Conservation (phyloP, 2,888 invertebrate species). For the Acanthoscelides obtectus region DNA sequence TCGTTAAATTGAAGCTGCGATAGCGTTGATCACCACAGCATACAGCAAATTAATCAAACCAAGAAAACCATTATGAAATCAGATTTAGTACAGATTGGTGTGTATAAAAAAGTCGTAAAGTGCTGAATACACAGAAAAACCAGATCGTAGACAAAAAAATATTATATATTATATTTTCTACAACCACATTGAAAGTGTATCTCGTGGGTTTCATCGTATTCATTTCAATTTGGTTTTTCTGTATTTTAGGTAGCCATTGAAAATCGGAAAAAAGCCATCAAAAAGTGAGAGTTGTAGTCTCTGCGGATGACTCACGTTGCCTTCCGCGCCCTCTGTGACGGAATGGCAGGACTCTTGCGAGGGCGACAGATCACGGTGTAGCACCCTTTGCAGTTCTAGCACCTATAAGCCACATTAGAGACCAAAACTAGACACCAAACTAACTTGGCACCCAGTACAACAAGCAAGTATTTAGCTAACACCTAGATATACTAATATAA, state of each 20-base stretch:
- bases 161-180: background rate
- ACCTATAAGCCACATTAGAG: conserved; percentile 43
- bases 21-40: background rate
- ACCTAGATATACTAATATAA: background rate
- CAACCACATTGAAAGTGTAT: background rate
- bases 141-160: background rate
- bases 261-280: conserved; percentile 25
- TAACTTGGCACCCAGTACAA: conserved; percentile 19
- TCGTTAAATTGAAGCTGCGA: background rate
- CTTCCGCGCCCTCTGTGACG: conserved; percentile 28
- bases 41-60: background rate
- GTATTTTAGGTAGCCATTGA: conserved; percentile 3
- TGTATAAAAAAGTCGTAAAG: background rate
- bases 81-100: background rate
- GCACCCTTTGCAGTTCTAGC: conserved; percentile 45
- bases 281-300: conserved; percentile 31
- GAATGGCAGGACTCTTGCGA: conserved; percentile 34
- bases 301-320: conserved; percentile 37
- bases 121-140: background rate
- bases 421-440: conserved; percentile 22
- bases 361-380: conserved; percentile 41
- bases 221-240: background rate
- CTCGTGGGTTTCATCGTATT: background rate
- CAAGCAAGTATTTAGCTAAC: background rate
- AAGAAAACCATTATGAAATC: background rate